These are phyloP conservation scores for Lasioglossum villosulum DNA, from an alignment of 2,888 invertebrate species.

Conservation along the genomic window DNA sequence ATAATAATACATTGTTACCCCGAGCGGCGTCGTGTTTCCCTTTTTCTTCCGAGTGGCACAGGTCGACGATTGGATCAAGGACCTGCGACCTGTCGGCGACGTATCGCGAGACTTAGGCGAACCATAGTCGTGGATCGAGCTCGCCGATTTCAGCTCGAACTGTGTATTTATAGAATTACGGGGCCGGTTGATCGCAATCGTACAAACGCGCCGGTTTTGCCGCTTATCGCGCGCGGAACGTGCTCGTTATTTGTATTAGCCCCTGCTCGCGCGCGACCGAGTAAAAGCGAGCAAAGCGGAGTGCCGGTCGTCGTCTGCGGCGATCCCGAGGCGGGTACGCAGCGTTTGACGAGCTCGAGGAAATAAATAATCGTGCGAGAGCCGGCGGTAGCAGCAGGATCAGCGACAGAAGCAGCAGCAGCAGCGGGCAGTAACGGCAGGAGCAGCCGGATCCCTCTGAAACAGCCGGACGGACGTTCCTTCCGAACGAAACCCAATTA, in stretches of 20 bases:
- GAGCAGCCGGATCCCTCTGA: conserved; percentile 62
- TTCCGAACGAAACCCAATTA: conserved; percentile 83
- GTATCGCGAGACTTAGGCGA: conserved; percentile 33
- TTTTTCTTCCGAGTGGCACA: neutral
- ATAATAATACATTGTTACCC: conserved; percentile 42
- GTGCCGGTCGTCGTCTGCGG: neutral
- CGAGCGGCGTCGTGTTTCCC: conserved; percentile 15
- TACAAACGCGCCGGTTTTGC: conserved; percentile 36
- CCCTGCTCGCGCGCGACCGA: neutral
- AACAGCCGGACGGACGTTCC: conserved; percentile 67
- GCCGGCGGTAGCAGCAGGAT: neutral
- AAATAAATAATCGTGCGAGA: conserved; percentile 68
- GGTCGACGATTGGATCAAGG: neutral
- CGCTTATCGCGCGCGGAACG: conserved; percentile 39
- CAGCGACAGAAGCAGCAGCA: neutral
- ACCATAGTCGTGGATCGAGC: conserved; percentile 5
- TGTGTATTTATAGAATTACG: conserved; percentile 56
- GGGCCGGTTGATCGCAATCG: conserved; percentile 42
- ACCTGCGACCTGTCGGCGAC: conserved; percentile 30
- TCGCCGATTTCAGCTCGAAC: conserved; percentile 33
- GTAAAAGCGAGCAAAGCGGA: neutral
- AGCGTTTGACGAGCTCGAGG: conserved; percentile 49
- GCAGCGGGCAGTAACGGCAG: conserved; percentile 68
- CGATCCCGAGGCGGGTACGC: conserved; percentile 32
- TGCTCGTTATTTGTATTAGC: conserved; percentile 28